Base-by-base conservation (phyloP, 2,888 invertebrate species). In the Zaprionus obscuricornis region DNA sequence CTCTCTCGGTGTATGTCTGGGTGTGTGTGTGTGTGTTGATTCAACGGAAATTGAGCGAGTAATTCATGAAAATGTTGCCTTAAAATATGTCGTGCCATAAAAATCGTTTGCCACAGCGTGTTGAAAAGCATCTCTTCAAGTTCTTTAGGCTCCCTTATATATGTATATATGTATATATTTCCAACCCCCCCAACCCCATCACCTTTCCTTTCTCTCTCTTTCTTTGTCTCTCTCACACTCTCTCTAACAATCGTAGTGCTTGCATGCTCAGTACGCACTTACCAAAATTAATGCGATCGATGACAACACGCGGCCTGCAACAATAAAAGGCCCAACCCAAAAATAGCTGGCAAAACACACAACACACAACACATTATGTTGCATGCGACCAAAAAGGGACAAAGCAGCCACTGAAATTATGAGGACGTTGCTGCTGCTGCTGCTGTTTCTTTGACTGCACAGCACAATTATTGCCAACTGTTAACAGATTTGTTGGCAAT, bases 401-500 rank as follows among this genome's bases (percentile, higher is more conserved):
- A 74, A 74, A 78, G 77, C 76, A 83, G 84, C 66, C 56, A 51
- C 67, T 63, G 56, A 87, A 87, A 84, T 81, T 84, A 87, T 87
- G 79, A 85, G 46, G 73, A 76, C 29, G 73, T 24, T 36, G 20
- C 26, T 33, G 18, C 7, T 62, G 43, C 45, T 59, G 63, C 84
- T 65, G 49, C 64, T 73, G 74, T n/a, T n/a, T n/a, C n/a, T n/a
- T n/a, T n/a, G n/a, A n/a, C n/a, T n/a, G n/a, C n/a, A n/a, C 86
- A 59, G 51, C 82, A 86, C 86, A 82, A 89, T 88, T 89, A 89
- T 88, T 86, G 86, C 86, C 86, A 84, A 88, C 89, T 89, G 89
- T 87, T 89, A 89, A 88, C 76, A 89, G 88, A 88, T 88, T 88
- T 88, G 89, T 88, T 85, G 83, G 77, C 75, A 52, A 42, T 26